These are phyloP conservation scores for Rhabdomys dilectus DNA, from an alignment of 2,113 vertebrate species.

Conservation along the genomic window DNA sequence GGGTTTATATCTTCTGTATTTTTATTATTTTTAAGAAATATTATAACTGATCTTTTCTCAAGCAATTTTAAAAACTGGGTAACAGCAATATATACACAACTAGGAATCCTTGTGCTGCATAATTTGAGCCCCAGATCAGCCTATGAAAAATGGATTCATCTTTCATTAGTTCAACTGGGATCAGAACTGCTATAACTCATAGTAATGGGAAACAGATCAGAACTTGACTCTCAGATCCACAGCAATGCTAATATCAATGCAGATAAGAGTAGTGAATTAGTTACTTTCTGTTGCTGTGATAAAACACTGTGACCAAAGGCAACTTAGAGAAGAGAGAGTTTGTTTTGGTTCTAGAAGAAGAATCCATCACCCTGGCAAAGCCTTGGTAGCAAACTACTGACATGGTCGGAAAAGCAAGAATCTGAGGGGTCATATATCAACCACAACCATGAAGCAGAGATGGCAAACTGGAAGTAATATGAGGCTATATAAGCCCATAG, in stretches of 20 bases:
- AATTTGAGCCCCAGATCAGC: not conserved
- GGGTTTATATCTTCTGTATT: slow-evolving; percentile 35
- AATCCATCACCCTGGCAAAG: not conserved
- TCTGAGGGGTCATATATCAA: not conserved
- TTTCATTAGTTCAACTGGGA: slow-evolving; percentile 9
- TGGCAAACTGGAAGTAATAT: too few species aligned
- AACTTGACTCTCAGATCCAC: not conserved
- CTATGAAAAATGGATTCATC: slow-evolving; percentile 29
- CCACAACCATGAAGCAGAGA: not conserved
- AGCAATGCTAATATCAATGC: not conserved
- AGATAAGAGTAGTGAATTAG: not conserved
- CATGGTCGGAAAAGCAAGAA: not conserved
- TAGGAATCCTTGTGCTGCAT: not conserved
- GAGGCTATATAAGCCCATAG: not conserved
- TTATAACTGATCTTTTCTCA: slow-evolving; percentile 54
- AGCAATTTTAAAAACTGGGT: slow-evolving; percentile 54
- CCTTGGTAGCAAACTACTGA: not conserved
- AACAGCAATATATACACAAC: slow-evolving; percentile 21
- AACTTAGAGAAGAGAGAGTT: not conserved
- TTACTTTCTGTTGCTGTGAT: not conserved
- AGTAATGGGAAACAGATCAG: not conserved
- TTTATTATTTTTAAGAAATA: slow-evolving; percentile 46
- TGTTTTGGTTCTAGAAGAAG: not conserved
- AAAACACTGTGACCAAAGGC: not conserved
- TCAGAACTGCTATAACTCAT: not conserved